Conservation (phyloP, 2,888 invertebrate genomes). For the Tetragonisca angustula region DNA sequence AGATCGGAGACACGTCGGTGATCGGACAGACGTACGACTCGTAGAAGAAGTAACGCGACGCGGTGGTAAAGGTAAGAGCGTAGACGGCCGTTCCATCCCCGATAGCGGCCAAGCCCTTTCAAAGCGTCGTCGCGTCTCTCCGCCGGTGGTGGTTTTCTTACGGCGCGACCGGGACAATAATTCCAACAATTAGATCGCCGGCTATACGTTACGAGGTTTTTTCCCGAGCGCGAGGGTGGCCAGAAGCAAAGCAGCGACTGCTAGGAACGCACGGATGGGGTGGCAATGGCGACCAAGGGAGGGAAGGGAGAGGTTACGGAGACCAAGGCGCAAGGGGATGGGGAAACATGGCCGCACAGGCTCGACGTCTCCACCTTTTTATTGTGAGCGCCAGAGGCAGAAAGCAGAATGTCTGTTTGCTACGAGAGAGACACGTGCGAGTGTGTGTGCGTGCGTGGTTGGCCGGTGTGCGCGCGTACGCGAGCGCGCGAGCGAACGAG, state of each 20-base stretch:
- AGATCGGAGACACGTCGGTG: too few relatives aligned
- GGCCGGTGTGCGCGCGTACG: background rate
- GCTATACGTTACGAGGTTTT: constrained; percentile 72
- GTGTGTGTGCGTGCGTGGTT: background rate
- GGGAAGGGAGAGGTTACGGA: constrained; percentile 43
- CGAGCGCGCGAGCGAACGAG: constrained; percentile 25
- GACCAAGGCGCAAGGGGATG: constrained; percentile 71
- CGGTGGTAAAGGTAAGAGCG: background rate
- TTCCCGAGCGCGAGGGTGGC: constrained; percentile 65
- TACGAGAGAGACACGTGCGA: background rate
- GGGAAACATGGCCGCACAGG: constrained; percentile 81
- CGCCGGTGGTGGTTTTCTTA: constrained; percentile 66
- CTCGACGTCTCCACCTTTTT: constrained; percentile 83
- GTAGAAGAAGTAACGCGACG: too few relatives aligned
- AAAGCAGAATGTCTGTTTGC: constrained; percentile 74
- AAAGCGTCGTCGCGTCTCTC: constrained; percentile 20
- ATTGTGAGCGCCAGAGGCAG: constrained; percentile 82
- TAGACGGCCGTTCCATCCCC: constrained; percentile 15
- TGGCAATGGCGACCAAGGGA: constrained; percentile 6
- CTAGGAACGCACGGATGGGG: constrained; percentile 49
- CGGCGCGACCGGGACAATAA: constrained; percentile 71
- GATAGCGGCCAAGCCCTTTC: background rate
- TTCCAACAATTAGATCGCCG: constrained; percentile 79
- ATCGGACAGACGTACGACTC: too few relatives aligned
- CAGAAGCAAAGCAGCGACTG: constrained; percentile 56